Base-by-base conservation (phyloP, 1,140 invertebrate genomes). In the Calosoma granatense region DNA sequence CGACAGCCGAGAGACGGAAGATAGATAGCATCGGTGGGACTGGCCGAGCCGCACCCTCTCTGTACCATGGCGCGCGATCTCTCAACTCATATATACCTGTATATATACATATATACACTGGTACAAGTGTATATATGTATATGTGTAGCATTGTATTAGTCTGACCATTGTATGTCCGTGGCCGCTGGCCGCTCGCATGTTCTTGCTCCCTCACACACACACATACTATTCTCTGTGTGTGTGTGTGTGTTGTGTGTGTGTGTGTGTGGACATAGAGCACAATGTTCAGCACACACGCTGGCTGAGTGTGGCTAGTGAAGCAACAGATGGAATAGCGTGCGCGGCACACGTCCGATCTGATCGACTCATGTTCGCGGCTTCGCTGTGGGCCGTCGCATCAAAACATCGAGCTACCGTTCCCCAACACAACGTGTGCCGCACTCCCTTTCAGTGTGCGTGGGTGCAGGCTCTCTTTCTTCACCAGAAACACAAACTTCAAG, bases 1-100 rank as follows among this genome's bases (percentile, higher is more conserved):
- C 26, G 26, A 30, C 55, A 54, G 56, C 56, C 59, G 58, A 54
- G 60, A 58, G 59, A 58, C 59, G 61, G 59, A 62, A 64, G 63
- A 64, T 57, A 62, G 63, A 64, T 64, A 64, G 59, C 63, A 64
- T 64, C 63, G 63, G 56, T 64, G 63, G 63, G 63, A 61, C 57
- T 55, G 60, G 58, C 56, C 14, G 14, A 53, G 62, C 63, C 63
- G 63, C 63, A 64, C 63, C 63, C 63, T 64, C 60, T n/a, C n/a
- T n/a, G n/a, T n/a, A n/a, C n/a, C n/a, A n/a, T n/a, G n/a, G n/a
- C n/a, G 55, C 53, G 55, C 55, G n/a, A n/a, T 53, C 58, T 41
- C 30, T 57, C 56, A 59, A 57, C 57, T 55, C n/a, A n/a, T n/a
- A n/a, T n/a, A n/a, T n/a, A n/a, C n/a, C 60, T 58, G 55, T 57